Percentiles rank a stretch among this genome's conserved stretches.
Evolutionary conservation across 2,797 vertebrate genomes (phyloP).

Genomic region (Yasuhikotakia modesta): DNA sequence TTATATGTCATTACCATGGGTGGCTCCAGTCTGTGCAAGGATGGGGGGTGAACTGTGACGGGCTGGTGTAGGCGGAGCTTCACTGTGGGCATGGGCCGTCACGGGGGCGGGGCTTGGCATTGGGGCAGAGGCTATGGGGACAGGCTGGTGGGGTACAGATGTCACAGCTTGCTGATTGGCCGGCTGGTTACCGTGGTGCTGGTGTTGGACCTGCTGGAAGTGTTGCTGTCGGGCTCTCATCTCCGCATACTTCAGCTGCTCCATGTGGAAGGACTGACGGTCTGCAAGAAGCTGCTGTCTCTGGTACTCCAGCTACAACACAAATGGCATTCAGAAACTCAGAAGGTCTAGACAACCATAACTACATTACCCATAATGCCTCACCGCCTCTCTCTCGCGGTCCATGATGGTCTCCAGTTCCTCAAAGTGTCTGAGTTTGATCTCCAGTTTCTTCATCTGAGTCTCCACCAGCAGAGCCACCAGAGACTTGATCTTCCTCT

Average conservation of each 20-base stretch:
- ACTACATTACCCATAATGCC: slow-evolving; percentile 56
- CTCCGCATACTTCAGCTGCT: slow-evolving; percentile 96
- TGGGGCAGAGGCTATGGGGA: slow-evolving; percentile 58
- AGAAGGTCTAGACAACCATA: not conserved
- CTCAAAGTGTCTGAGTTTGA: slow-evolving; percentile 96
- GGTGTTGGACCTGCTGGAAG: slow-evolving; percentile 96
- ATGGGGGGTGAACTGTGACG: slow-evolving; percentile 71
- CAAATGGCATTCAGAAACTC: slow-evolving; percentile 41
- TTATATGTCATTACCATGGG: slow-evolving; percentile 71
- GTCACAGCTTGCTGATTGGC: slow-evolving; percentile 75
- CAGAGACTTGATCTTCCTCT: slow-evolving; percentile 95
- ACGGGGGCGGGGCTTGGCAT: slow-evolving; percentile 65
- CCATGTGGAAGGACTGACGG: slow-evolving; percentile 98
- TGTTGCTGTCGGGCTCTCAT: slow-evolving; percentile 96
- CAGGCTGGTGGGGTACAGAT: slow-evolving; percentile 65
- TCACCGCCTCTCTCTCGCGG: slow-evolving; percentile 93
- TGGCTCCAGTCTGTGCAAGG: slow-evolving; percentile 69
- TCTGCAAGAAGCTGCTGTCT: slow-evolving; percentile 95
- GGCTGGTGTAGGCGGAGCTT: slow-evolving; percentile 69
- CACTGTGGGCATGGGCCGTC: slow-evolving; percentile 71
- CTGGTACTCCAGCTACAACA: slow-evolving; percentile 90
- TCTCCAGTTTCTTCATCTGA: slow-evolving; percentile 98
- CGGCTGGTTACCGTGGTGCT: slow-evolving; percentile 86
- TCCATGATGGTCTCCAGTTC: slow-evolving; percentile 99
- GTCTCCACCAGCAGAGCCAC: slow-evolving; percentile 97